A percentile compares a stretch with the other conserved stretches of the same genome.
Conservation (phyloP, 2,113 vertebrate species). For the Sylvia atricapilla region DNA sequence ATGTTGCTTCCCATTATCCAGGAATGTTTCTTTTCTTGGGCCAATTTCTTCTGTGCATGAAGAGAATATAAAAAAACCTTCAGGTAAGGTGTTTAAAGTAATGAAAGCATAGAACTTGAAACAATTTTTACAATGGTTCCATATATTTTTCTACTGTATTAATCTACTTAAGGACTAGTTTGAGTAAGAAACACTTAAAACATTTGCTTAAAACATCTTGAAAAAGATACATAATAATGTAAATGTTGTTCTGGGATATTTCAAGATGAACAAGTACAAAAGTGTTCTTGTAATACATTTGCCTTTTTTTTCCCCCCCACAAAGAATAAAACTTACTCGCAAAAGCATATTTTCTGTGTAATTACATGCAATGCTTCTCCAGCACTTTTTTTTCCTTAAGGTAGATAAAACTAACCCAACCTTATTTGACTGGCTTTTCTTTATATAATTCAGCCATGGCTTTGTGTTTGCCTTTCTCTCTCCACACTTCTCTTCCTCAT, state of each 20-base stretch:
- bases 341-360: conserved; percentile 21
- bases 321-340: neutral
- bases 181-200: conserved; percentile 34
- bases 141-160: conserved; percentile 31
- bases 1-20: conserved; percentile 60
- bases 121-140: conserved; percentile 3
- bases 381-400: neutral
- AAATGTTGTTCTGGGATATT: conserved; percentile 19
- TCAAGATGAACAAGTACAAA: conserved; percentile 4
- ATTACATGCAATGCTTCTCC: neutral
- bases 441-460: neutral
- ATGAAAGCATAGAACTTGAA: conserved; percentile 21
- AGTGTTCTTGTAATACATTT: neutral
- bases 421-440: neutral
- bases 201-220: conserved; percentile 23
- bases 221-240: neutral
- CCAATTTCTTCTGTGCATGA: conserved; percentile 50
- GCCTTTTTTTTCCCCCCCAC: neutral
- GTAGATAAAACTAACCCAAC: neutral
- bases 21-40: conserved; percentile 69
- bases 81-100: conserved; percentile 55
- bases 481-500: neutral
- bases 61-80: conserved; percentile 29
- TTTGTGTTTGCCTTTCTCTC: neutral
- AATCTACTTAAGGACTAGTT: neutral